phyloP scores from a whole-genome alignment of 2,888 invertebrate genomes.

The Altica lythri region DNA sequence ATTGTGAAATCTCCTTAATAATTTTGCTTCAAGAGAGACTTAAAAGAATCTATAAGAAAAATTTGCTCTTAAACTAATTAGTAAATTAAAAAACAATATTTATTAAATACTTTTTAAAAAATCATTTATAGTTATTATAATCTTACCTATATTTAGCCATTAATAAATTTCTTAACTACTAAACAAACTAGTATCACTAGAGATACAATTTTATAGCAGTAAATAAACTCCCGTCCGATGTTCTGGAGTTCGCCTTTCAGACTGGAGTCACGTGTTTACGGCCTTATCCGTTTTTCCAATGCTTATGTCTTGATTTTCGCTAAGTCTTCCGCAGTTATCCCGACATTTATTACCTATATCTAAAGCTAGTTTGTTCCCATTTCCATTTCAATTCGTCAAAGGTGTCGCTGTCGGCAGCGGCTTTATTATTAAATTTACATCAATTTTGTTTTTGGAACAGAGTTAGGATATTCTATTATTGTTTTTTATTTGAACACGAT shows the following conservation, averaged over 20 bases:
- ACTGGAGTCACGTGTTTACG: slow-evolving; percentile 39
- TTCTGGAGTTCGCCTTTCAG: slow-evolving; percentile 34
- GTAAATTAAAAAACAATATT: too few relatives aligned
- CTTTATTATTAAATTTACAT: background rate
- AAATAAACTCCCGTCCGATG: slow-evolving; percentile 28
- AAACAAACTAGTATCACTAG: too few relatives aligned
- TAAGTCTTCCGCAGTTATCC: slow-evolving; percentile 15
- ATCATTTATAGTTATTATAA: background rate
- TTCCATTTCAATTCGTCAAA: slow-evolving; percentile 21
- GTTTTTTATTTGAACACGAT: too few relatives aligned
- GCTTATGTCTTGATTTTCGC: slow-evolving; percentile 27
- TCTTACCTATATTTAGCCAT: slow-evolving; percentile 10
- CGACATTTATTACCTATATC: slow-evolving; percentile 20
- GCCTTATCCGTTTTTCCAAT: slow-evolving; percentile 28
- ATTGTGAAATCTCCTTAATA: too few relatives aligned
- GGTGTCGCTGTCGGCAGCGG: background rate
- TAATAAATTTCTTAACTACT: too few relatives aligned
- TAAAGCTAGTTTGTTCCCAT: slow-evolving; percentile 2
- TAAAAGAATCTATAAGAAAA: too few relatives aligned
- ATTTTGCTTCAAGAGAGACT: too few relatives aligned
- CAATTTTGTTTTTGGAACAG: too few relatives aligned
- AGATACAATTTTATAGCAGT: slow-evolving; percentile 16
- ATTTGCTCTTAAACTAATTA: too few relatives aligned
- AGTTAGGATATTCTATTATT: too few relatives aligned
- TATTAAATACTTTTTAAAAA: too few relatives aligned